These are phyloP conservation scores for Gymnoscelis rufifasciata DNA, from an alignment of 2,888 invertebrate genomes.

Conservation along the genomic window DNA sequence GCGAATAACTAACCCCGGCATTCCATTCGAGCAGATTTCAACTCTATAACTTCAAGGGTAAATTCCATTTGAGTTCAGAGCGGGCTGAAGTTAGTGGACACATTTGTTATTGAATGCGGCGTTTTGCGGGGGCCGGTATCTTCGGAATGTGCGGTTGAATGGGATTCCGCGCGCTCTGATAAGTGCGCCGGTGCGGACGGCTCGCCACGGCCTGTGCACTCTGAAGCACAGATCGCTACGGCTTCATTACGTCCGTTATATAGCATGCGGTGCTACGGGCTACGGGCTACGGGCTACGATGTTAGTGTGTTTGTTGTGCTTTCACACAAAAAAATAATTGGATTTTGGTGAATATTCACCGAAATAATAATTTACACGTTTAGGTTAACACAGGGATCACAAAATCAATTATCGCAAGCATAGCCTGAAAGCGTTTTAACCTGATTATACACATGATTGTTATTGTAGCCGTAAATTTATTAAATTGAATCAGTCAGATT, in stretches of 20 bases:
- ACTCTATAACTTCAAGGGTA: constrained; percentile 29
- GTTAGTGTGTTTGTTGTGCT: too few species aligned
- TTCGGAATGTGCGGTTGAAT: constrained; percentile 19
- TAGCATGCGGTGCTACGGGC: background rate
- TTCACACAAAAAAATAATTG: too few species aligned
- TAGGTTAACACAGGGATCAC: too few species aligned
- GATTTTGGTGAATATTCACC: too few species aligned
- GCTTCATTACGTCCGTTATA: background rate
- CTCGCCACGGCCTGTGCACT: constrained; percentile 5
- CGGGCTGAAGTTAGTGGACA: constrained; percentile 22
- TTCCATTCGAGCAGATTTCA: constrained; percentile 29
- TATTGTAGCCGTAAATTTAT: too few species aligned
- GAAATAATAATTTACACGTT: too few species aligned
- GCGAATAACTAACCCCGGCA: constrained; percentile 25
- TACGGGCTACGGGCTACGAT: constrained; percentile 7
- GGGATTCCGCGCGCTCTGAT: constrained; percentile 14
- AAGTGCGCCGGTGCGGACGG: background rate
- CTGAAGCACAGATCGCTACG: too few species aligned
- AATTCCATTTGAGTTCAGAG: constrained; percentile 23
- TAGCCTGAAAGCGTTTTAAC: too few species aligned
- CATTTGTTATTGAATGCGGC: constrained; percentile 30
- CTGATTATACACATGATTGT: too few species aligned
- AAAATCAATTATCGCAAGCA: too few species aligned
- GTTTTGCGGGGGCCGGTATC: constrained; percentile 24
- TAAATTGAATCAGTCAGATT: too few species aligned